These are phyloP conservation scores for Scotopteryx bipunctaria DNA, from an alignment of 2,888 invertebrate species.

Conservation along the genomic window DNA sequence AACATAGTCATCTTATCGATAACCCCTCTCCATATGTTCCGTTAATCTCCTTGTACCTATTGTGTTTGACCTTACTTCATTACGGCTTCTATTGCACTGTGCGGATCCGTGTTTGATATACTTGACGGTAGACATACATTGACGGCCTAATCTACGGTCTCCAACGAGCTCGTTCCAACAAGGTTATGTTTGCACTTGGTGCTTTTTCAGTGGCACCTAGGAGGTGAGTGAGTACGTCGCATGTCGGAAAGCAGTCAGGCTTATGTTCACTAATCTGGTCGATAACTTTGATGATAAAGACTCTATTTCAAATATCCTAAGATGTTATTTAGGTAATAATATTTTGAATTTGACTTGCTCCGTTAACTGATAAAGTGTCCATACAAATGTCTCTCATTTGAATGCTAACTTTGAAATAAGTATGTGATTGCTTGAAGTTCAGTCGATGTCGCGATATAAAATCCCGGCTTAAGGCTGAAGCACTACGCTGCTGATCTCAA, in stretches of 20 bases:
- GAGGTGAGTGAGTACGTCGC: constrained; percentile 10
- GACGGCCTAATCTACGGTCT: not conserved
- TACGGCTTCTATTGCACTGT: constrained; percentile 58
- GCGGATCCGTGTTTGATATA: constrained; percentile 19
- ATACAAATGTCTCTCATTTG: too few species aligned
- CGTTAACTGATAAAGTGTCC: too few species aligned
- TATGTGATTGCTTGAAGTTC: constrained; percentile 5
- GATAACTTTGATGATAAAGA: constrained; percentile 9
- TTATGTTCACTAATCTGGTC: constrained; percentile 11
- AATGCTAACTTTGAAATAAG: not conserved
- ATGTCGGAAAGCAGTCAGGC: constrained; percentile 15
- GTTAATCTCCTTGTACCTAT: constrained; percentile 59
- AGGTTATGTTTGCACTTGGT: not conserved
- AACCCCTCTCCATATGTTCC: constrained; percentile 44
- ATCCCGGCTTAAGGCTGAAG: constrained; percentile 30
- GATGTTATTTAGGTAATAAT: too few species aligned
- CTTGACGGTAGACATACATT: not conserved
- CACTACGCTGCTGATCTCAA: constrained; percentile 29
- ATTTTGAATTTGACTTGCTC: too few species aligned
- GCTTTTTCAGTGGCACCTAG: not conserved
- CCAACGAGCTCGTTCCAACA: not conserved
- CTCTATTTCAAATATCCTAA: too few species aligned
- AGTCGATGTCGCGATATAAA: constrained; percentile 12
- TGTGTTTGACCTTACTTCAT: constrained; percentile 64
- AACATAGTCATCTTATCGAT: constrained; percentile 42